Conservation (phyloP, 53 echinoderm and acorn worm species). For the Crossaster papposus region DNA sequence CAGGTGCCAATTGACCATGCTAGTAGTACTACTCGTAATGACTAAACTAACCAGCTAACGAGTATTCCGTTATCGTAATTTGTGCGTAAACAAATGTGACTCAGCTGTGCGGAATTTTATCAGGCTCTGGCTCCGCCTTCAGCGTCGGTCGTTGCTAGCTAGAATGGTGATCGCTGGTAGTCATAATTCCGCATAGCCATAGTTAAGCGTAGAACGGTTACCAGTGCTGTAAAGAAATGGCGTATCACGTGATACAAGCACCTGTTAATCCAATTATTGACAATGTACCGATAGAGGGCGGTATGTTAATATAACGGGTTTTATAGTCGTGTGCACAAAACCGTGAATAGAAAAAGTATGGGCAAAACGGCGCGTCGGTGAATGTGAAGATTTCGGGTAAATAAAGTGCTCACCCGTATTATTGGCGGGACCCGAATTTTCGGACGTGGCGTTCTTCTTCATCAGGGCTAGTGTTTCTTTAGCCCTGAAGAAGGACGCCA, state of each 20-base stretch:
- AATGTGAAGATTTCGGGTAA: too few species aligned
- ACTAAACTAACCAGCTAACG: too few species aligned
- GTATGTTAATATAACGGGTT: background rate
- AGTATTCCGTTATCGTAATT: background rate
- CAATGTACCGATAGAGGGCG: background rate
- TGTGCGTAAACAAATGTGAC: background rate
- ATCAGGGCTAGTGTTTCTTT: too few species aligned
- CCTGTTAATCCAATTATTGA: background rate
- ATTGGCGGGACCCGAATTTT: too few species aligned
- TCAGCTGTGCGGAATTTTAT: background rate
- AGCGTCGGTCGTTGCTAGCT: conserved; percentile 34
- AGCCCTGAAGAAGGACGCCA: too few species aligned
- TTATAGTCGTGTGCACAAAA: background rate
- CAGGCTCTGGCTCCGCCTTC: conserved; percentile 1
- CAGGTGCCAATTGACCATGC: too few species aligned
- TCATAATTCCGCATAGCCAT: background rate
- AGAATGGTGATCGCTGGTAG: background rate
- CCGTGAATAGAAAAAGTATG: too few species aligned
- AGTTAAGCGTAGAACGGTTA: background rate
- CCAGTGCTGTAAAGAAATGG: background rate
- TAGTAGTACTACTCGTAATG: too few species aligned
- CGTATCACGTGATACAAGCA: background rate
- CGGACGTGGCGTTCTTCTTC: too few species aligned
- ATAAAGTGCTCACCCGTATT: too few species aligned
- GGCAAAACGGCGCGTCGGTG: too few species aligned